These are phyloP conservation scores for Hoplostethus mediterraneus DNA, from an alignment of 2,797 vertebrate genomes.

Conservation along the genomic window DNA sequence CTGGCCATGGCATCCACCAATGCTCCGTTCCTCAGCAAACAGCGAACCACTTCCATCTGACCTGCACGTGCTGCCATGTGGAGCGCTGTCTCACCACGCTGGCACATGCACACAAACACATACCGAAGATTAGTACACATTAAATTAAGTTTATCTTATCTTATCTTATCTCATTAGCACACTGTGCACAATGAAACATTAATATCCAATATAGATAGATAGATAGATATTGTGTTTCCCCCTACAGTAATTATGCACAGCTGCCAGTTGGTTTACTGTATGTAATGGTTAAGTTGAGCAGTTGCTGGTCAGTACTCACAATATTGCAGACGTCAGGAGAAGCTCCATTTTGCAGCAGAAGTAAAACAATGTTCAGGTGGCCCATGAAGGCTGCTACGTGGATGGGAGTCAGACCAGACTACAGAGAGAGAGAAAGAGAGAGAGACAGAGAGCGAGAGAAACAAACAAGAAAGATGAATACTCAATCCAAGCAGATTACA, in stretches of 20 bases:
- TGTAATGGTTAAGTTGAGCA: not conserved
- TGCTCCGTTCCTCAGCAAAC: slow-evolving; percentile 95
- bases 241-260: not conserved
- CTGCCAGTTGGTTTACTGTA: too few relatives aligned
- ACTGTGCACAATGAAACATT: not conserved
- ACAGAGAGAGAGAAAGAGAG: slow-evolving; percentile 26
- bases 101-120: slow-evolving; percentile 35
- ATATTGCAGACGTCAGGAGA: slow-evolving; percentile 98
- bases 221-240: not conserved
- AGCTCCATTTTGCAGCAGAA: slow-evolving; percentile 98
- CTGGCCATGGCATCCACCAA: slow-evolving; percentile 95
- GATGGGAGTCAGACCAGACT: slow-evolving; percentile 99
- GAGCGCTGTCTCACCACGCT: slow-evolving; percentile 96
- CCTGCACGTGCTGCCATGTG: slow-evolving; percentile 98
- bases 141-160: too few relatives aligned
- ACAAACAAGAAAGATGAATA: not conserved
- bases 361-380: slow-evolving; percentile 98
- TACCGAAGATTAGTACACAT: not conserved
- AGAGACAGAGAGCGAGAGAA: not conserved
- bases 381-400: slow-evolving; percentile 99
- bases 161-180: too few relatives aligned
- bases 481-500: not conserved
- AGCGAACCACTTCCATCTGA: slow-evolving; percentile 97
- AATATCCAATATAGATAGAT: too few relatives aligned
- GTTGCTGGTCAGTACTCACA: slow-evolving; percentile 85